Evolutionary conservation across 2,797 vertebrate genomes (phyloP), one percentile per base, ranked within the genome.

Genomic region (Neostethus bicornis): DNA sequence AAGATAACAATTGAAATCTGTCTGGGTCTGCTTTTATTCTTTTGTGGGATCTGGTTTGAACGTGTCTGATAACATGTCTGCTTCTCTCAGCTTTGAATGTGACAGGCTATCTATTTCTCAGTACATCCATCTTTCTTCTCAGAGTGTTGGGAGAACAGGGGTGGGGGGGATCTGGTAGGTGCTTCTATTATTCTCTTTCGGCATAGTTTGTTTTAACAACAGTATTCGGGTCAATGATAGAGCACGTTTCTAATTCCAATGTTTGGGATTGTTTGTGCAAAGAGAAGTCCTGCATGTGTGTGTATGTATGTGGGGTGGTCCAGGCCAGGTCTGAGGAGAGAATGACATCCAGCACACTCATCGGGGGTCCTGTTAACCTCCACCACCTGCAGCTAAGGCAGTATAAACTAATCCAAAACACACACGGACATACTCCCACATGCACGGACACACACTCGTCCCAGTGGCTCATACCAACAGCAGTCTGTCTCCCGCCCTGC

Each of bases 301-400:
- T 37, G 32, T 38, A 61, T 31, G 2, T n/a, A 50, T 31, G 59
- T 29, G 70, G 87, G 83, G 87, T 83, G 86, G 83, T 88, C 85
- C 56, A 14, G 41, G 34, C 3, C 3, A 70, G 51, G 55, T 32
- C 60, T 2, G 61, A 66, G 60, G 70, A 73, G 66, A 73, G 68
- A 74, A 79, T 53, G 66, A 74, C 55, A 66, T 80, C 51, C 66
- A 79, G 52, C 65, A 70, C 77, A 67, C 57, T 70, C 81, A 76
- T 88, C 75, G 62, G 67, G 71, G 50, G 72, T 79, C 52, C 70
- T 73, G 61, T 64, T 71, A 85, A 77, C 72, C 66, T 64, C 63
- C 44, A 73, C 61, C 81, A 62, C 79, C 76, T 80, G 68, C 16
- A 60, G 69, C 58, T 74, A 6, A 44, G 24, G 19, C 52, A 32